phyloP scores from a whole-genome alignment of 2,113 vertebrate genomes.

The Zapus hudsonius region DNA sequence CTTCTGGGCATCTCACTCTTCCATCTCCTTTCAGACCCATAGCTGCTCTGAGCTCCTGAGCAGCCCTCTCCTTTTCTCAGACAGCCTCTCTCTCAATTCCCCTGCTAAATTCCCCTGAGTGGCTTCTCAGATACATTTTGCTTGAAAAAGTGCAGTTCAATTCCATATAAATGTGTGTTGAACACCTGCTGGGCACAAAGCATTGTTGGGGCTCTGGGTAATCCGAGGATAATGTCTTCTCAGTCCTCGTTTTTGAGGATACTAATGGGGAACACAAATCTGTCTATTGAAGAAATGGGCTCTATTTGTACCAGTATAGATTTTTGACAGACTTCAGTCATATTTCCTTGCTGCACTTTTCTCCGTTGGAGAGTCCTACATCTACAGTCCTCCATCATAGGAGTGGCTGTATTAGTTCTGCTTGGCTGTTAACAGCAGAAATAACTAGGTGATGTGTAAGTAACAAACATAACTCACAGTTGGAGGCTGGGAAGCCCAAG shows the following conservation, averaged over 20 bases:
- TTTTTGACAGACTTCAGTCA: neutral
- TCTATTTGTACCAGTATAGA: neutral
- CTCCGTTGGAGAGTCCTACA: neutral
- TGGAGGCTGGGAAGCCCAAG: neutral
- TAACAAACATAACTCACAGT: neutral
- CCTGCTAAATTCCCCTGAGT: neutral
- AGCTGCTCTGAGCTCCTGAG: neutral
- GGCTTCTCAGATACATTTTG: neutral
- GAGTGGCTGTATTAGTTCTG: neutral
- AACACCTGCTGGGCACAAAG: neutral
- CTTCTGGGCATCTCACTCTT: neutral
- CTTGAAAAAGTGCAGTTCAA: neutral
- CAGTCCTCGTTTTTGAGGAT: neutral
- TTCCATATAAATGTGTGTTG: neutral
- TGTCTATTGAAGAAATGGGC: neutral
- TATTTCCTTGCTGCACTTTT: neutral
- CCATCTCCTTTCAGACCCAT: neutral
- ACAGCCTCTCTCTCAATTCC: neutral
- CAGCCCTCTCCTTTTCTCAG: neutral
- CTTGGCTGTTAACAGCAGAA: neutral
- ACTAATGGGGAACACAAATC: neutral
- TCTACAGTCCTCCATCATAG: fast-evolving
- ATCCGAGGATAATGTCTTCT: fast-evolving
- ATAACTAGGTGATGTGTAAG: neutral
- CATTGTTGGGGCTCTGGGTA: neutral